phyloP scores from a whole-genome alignment of 64 coral and sea anemone genomes.

The Stichodactyla helianthus region DNA sequence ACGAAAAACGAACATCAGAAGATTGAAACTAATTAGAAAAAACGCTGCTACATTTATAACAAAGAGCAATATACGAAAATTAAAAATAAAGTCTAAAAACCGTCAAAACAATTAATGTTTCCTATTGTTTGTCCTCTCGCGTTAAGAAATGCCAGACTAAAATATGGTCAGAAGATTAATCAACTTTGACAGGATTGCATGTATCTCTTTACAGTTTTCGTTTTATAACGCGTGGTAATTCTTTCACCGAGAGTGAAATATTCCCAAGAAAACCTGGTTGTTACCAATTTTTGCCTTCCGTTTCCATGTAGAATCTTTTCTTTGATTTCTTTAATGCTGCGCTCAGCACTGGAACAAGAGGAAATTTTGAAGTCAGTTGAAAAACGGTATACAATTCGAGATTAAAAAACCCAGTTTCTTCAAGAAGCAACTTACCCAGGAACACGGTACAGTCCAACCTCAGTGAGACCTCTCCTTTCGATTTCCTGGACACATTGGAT shows the following conservation, averaged over 20 bases:
- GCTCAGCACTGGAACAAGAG: constrained; percentile 59
- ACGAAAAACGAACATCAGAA: not conserved
- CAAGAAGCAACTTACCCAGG: constrained; percentile 67
- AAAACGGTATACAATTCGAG: not conserved
- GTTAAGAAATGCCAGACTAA: not conserved
- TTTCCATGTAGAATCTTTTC: constrained; percentile 87
- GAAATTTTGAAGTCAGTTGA: not conserved
- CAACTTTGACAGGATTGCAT: not conserved
- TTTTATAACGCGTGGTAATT: too few species aligned
- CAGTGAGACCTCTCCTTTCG: constrained; percentile 83
- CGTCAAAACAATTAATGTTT: not conserved
- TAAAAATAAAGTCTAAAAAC: not conserved
- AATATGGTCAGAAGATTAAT: not conserved
- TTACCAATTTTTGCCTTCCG: constrained; percentile 67
- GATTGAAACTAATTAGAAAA: not conserved
- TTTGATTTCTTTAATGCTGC: constrained; percentile 70
- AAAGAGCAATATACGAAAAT: not conserved
- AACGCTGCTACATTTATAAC: not conserved
- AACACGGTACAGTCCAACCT: constrained; percentile 92
- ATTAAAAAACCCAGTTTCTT: not conserved
- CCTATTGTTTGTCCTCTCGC: not conserved
- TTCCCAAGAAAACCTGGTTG: not conserved
- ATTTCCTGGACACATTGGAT: constrained; percentile 80
- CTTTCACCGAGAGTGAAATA: too few species aligned
- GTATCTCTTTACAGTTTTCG: not conserved